phyloP scores from a whole-genome alignment of 1,140 invertebrate species.

The Rhyacophila brunnea region DNA sequence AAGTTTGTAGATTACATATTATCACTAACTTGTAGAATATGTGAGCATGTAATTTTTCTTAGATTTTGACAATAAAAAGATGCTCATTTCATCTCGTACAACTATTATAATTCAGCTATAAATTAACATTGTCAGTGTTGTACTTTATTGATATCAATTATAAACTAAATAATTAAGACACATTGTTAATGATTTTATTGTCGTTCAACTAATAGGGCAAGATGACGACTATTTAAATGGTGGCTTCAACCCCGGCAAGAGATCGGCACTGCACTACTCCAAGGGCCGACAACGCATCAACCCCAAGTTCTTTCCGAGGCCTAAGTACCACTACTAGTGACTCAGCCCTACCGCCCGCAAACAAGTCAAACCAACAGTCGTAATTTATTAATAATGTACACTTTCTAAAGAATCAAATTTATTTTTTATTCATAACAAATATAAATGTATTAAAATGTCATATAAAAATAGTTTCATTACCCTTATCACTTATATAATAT shows the following conservation, averaged over 20 bases:
- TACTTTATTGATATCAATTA: too few species aligned
- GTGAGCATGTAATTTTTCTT: too few species aligned
- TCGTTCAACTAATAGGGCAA: slow-evolving; percentile 34
- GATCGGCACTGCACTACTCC: slow-evolving; percentile 3
- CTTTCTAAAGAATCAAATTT: slow-evolving; percentile 10
- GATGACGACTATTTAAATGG: slow-evolving; percentile 43
- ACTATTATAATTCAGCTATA: too few species aligned
- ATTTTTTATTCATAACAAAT: slow-evolving; percentile 24
- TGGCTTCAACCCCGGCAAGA: slow-evolving; percentile 41
- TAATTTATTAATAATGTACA: neutral
- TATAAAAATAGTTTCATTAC: slow-evolving; percentile 19
- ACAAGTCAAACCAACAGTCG: too few species aligned
- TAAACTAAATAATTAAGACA: too few species aligned
- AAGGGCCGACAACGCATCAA: neutral
- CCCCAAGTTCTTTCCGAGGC: neutral
- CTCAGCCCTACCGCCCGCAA: neutral
- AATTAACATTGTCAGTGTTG: too few species aligned
- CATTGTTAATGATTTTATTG: too few species aligned
- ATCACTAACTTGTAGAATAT: too few species aligned
- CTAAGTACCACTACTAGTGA: neutral
- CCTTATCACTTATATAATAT: neutral
- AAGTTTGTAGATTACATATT: too few species aligned
- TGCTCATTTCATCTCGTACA: too few species aligned
- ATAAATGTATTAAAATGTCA: slow-evolving; percentile 20
- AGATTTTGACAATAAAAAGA: too few species aligned